phyloP scores from a whole-genome alignment of 2,797 vertebrate species.

The Syngnathus rostellatus region DNA sequence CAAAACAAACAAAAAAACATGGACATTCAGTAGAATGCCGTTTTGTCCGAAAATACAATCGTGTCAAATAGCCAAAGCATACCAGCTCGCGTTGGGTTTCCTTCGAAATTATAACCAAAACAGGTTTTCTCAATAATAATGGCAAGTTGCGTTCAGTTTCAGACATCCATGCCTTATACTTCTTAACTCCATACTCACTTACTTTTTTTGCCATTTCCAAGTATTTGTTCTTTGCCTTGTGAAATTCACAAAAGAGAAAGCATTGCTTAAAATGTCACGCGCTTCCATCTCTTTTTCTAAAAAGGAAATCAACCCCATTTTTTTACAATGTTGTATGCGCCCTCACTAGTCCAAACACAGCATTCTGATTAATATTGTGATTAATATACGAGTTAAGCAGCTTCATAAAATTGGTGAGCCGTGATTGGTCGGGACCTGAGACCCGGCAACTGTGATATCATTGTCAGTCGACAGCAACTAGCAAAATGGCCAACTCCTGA shows the following conservation, averaged over 20 bases:
- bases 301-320: too few species aligned
- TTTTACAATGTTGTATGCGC: too few species aligned
- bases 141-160: conserved; percentile 63
- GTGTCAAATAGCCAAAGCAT: conserved; percentile 9
- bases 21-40: conserved; percentile 1
- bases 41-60: neutral
- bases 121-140: conserved; percentile 68
- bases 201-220: conserved; percentile 67
- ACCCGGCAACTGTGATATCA: too few species aligned
- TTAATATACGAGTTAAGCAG: too few species aligned
- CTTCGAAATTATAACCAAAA: conserved; percentile 59
- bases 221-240: conserved; percentile 77
- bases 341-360: too few species aligned
- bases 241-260: conserved; percentile 9
- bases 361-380: too few species aligned
- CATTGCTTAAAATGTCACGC: neutral
- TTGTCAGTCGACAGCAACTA: too few species aligned
- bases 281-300: too few species aligned
- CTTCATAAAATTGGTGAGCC: too few species aligned
- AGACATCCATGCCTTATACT: conserved; percentile 69
- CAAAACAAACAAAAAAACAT: neutral
- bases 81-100: conserved; percentile 43
- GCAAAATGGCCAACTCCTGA: too few species aligned
- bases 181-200: conserved; percentile 71
- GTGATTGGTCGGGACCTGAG: too few species aligned